Percentiles rank a stretch among this genome's conserved stretches.
Evolutionary conservation across 2,113 vertebrate species (phyloP).

Genomic region (Plectropomus leopardus): DNA sequence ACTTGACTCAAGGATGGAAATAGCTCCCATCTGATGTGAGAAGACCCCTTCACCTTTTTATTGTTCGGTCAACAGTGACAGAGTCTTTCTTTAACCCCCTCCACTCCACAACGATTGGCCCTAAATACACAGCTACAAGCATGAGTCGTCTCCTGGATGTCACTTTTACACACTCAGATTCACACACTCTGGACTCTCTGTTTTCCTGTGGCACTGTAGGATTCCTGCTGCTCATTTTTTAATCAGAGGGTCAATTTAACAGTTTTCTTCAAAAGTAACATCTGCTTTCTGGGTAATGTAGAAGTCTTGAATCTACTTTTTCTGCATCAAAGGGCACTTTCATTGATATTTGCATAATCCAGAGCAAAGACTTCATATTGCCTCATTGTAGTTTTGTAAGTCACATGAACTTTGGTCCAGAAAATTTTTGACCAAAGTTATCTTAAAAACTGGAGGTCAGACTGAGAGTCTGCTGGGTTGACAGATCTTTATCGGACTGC

Average conservation of each 20-base stretch:
- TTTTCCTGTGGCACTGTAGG: not conserved
- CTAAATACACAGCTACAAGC: not conserved
- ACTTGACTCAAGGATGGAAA: slow-evolving; percentile 13
- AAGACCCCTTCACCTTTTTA: slow-evolving; percentile 20
- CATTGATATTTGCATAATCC: slow-evolving; percentile 45
- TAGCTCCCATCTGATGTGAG: not conserved
- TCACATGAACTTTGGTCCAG: slow-evolving; percentile 66
- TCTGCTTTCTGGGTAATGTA: slow-evolving; percentile 18
- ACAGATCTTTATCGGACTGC: slow-evolving; percentile 24
- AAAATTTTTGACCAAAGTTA: slow-evolving; percentile 28
- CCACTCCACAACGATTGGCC: not conserved
- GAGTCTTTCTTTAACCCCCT: not conserved
- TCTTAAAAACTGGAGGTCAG: slow-evolving; percentile 41
- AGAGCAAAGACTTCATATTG: slow-evolving; percentile 60
- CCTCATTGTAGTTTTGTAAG: slow-evolving; percentile 74
- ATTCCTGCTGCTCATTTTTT: not conserved
- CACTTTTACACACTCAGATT: not conserved
- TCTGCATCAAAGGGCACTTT: not conserved
- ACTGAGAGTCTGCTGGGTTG: slow-evolving; percentile 6
- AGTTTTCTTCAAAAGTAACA: not conserved
- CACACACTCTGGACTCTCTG: not conserved
- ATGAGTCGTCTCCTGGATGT: not conserved
- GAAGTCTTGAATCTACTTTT: slow-evolving; percentile 4
- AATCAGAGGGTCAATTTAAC: not conserved
- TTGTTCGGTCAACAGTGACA: slow-evolving; percentile 41